A percentile compares a stretch with the other conserved stretches of the same genome.
These are phyloP conservation scores for Meriones psammophilus DNA, from an alignment of 2,797 vertebrate genomes.

Conservation along the genomic window DNA sequence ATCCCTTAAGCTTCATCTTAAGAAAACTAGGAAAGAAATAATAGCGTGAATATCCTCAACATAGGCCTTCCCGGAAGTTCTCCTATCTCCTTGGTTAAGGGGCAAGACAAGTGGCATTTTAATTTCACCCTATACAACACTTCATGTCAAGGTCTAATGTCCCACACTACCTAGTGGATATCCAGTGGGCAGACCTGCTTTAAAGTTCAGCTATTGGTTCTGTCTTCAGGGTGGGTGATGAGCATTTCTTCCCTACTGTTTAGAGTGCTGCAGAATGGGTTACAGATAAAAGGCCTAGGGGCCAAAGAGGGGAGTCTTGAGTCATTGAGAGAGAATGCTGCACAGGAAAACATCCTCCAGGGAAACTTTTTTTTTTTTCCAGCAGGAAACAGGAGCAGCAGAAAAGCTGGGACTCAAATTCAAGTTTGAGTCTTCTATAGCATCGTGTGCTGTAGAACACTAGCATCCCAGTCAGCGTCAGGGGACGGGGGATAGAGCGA, in stretches of 20 bases:
- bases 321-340: neutral
- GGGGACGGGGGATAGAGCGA: neutral
- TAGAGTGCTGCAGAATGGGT: neutral
- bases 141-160: neutral
- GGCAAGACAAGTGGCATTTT: neutral
- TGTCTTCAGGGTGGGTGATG: conserved; percentile 8
- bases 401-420: neutral
- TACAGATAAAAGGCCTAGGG: neutral
- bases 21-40: conserved; percentile 12
- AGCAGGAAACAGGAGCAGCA: neutral
- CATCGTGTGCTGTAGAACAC: neutral
- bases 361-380: neutral
- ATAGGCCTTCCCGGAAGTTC: neutral
- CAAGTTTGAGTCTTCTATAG: neutral
- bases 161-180: neutral
- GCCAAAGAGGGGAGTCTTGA: conserved; percentile 9
- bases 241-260: conserved; percentile 24
- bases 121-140: neutral
- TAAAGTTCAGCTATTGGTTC: neutral
- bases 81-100: neutral
- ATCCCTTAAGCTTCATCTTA: conserved; percentile 8
- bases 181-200: neutral
- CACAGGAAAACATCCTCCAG: neutral
- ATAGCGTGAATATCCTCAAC: neutral
- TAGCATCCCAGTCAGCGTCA: neutral